Base-by-base conservation (phyloP, 2,797 vertebrate species). In the Moxostoma hubbsi region DNA sequence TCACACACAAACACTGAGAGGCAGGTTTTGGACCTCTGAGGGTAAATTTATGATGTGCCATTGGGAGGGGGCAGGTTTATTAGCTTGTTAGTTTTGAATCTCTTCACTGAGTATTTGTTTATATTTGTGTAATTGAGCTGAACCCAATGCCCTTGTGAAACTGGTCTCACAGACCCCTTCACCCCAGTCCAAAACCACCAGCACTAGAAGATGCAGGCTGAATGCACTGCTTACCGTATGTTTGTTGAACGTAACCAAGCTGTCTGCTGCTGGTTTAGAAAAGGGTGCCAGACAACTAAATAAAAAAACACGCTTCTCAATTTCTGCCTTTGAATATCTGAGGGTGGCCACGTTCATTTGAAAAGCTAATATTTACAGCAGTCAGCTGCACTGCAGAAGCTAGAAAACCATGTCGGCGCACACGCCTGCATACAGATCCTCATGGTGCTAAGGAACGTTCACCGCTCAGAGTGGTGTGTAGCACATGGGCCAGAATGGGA, bases 281-380 rank as follows among this genome's bases (percentile, higher is more conserved):
- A 47, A 5, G 79, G 36, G 80, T 78, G 90, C 89, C 90, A 90
- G 75, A 80, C 87, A 74, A 82, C 87, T 69, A 77, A 77, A 68
- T 77, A 77, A 77, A 87, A 90, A 89, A 84, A 81, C 90, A 89
- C 89, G 80, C 85, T 81, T 91, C 89, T 92, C 84, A 87, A 91
- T 89, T 91, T 90, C 54, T 15, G 86, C 84, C 87, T 92, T 91
- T 90, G 90, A 91, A 91, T 91, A 89, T 88, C 87, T 77, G 80
- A 91, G 86, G 88, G 89, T 89, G 90, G 88, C 87, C 89, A 74
- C 84, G 85, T 89, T 91, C 86, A 90, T 90, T 90, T 90, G 90
- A 91, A 92, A 90, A 92, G 90, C 90, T 92, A 93, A 93, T 93
- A 93, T 93, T 93, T 91, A 91, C 92, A 80, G 87, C 91, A 82